A percentile compares a stretch with the other conserved stretches of the same genome.
phyloP scores from a whole-genome alignment of 2,888 invertebrate genomes.

The Rhimphoctona megacephalus region DNA sequence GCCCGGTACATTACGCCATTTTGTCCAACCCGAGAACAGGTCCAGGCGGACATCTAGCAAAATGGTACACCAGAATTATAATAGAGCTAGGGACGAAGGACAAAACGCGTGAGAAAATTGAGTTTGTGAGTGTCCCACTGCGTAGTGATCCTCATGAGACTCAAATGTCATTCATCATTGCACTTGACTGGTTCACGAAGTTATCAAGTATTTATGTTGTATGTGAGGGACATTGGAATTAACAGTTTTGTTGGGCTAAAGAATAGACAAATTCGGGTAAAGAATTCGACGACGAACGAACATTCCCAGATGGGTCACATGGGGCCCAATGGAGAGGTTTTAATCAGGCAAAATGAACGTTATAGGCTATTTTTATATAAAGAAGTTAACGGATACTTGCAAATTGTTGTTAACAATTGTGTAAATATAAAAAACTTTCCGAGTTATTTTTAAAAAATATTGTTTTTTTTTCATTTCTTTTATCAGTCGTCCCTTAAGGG shows the following conservation, averaged over 20 bases:
- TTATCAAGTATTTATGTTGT: background rate
- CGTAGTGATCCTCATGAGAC: slow-evolving; percentile 19
- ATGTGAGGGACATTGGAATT: background rate
- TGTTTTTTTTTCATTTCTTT: background rate
- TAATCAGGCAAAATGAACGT: too few species aligned
- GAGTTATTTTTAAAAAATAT: background rate
- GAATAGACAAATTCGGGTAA: background rate
- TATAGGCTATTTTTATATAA: too few species aligned
- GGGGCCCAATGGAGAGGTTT: background rate
- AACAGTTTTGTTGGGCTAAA: background rate
- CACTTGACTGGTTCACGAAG: background rate
- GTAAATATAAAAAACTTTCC: background rate
- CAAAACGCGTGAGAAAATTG: slow-evolving; percentile 55
- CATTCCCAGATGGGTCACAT: background rate
- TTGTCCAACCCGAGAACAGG: slow-evolving; percentile 47
- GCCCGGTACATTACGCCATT: slow-evolving; percentile 57
- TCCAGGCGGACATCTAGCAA: slow-evolving; percentile 30
- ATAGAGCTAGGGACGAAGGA: slow-evolving; percentile 22
- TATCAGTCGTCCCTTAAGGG: too few species aligned
- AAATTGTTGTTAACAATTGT: background rate
- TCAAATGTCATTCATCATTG: slow-evolving; percentile 27
- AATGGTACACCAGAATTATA: slow-evolving; percentile 34
- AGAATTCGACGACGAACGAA: background rate
- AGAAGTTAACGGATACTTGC: too few species aligned
- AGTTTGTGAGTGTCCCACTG: slow-evolving; percentile 34